Base-by-base conservation (phyloP, 2,797 vertebrate genomes). In the Xenops minutus region DNA sequence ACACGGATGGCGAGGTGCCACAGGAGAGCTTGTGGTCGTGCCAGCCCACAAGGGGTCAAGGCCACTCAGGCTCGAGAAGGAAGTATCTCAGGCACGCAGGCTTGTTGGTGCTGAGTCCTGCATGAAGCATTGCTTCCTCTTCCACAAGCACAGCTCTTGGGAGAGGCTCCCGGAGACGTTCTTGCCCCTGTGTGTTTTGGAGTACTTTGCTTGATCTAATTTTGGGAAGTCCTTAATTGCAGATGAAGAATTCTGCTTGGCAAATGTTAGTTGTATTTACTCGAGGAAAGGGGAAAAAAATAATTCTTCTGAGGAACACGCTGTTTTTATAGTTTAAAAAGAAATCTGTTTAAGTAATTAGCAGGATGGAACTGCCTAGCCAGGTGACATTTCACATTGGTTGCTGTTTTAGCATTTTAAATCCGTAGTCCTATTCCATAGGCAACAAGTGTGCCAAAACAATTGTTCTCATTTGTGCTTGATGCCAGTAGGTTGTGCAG, bases 311-410 rank as follows among this genome's bases (percentile, higher is more conserved):
- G 22, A 91, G 69, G 83, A 92, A 92, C 83, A 37, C 67, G 49
- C 39, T 88, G 82, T 59, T 88, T 92, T 81, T 63, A 8, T 78
- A 55, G 51, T 51, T 84, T 39, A 58, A 92, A 78, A 92, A 85
- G 68, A 93, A 79, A 78, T 78, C 82, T 93, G 77, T 73, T 49
- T 24, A 80, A 86, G 49, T 72, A 77, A 87, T 92, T 93, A 91
- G n/a, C 23, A 81, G 82, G 27, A 41, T 75, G 36, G 59, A 86
- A 72, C 54, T 66, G 62, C 92, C 48, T 55, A 22, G 61, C 61
- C 72, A 85, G 88, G 86, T 92, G 91, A 92, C 81, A 58, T 91
- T 93, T 94, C 81, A 88, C 75, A 36, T 5, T 13, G 54, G 37
- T 82, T 79, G 49, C 68, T 89, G 68, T 26, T 92, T 58, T 64